Percentiles rank a stretch among this genome's conserved stretches.
Conservation (phyloP, 2,797 vertebrate species). For the Acanthurus lineatus region DNA sequence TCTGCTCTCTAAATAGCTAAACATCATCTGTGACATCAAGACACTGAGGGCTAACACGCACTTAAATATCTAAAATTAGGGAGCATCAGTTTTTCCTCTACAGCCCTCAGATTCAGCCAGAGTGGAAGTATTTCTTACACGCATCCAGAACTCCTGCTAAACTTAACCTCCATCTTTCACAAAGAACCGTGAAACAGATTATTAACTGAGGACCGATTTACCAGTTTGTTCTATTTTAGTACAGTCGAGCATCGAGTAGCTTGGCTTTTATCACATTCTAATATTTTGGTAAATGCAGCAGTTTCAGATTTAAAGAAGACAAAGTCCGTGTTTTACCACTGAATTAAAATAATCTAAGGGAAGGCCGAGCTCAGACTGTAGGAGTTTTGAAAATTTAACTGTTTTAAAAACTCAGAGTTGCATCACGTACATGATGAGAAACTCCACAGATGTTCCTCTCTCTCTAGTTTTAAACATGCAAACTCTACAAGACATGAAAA, state of each 20-base stretch:
- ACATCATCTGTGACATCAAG: conserved; percentile 62
- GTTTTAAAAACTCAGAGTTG: too few species aligned
- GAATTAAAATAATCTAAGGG: too few species aligned
- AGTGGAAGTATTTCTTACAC: background rate
- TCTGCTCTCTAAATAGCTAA: conserved; percentile 63
- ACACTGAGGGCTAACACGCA: conserved; percentile 44
- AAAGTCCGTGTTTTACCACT: too few species aligned
- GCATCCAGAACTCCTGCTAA: conserved; percentile 26
- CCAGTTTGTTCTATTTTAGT: too few species aligned
- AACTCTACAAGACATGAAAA: too few species aligned
- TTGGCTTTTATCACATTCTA: too few species aligned
- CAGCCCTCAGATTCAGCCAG: conserved; percentile 17
- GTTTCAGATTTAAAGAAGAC: background rate
- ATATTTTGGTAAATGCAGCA: background rate
- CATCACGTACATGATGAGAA: too few species aligned
- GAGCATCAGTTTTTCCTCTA: conserved; percentile 22
- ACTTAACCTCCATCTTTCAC: background rate
- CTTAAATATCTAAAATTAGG: conserved; percentile 57
- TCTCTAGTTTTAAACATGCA: too few species aligned
- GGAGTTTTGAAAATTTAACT: too few species aligned
- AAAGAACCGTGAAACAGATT: background rate
- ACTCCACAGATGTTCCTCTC: too few species aligned
- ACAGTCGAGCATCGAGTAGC: too few species aligned
- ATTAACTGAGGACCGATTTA: background rate
- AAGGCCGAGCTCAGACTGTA: too few species aligned